Base-by-base conservation (phyloP, 1,140 invertebrate genomes). In the Lerema accius region DNA sequence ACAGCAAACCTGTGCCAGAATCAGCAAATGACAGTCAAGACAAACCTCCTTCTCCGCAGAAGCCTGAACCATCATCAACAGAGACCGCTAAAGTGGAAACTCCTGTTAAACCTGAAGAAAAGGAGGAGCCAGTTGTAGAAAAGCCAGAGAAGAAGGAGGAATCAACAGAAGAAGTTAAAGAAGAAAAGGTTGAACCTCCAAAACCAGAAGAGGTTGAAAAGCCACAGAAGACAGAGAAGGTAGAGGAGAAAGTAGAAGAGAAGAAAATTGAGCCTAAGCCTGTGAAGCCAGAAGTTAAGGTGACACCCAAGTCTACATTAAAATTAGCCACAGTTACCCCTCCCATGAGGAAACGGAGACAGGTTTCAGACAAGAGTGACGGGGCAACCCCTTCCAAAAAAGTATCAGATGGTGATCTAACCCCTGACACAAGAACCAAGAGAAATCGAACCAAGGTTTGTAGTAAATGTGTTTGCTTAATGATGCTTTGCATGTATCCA, bases 271-370 rank as follows among this genome's bases (percentile, higher is more conserved):
- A 82, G n/a, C 46, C 49, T 17, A 85, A 84, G 51, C 65, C 77
- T 16, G 55, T 65, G 17, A 84, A 81, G 51, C 14, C 80, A 10
- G 85, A 87, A 65, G 43, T 69, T 10, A 89, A 91, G 35, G 55
- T 72, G 17, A 78, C 79, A 63, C 80, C 90, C 9, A 92, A 92
- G 67, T 88, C 91, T 5, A 92, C 91, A 11, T 61, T 92, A 63
- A 92, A 92, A 61, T 68, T 92, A 63, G 91, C 92, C 1, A 92
- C 92, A 40, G 91, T 92, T 9, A 92, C 92, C 13, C 89, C 92
- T 3, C 90, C 91, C 4, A 84, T 91, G 58, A 84, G 90, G 49
- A 92, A 91, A 68, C 74, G 92, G 55, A 88, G 92, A 46, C 80
- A 86, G 16, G 75, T 84, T 16, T 90, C 89, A n/a, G 40, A 82